Evolutionary conservation across 2,888 invertebrate species (phyloP).

Genomic region (Parelbella ahira): DNA sequence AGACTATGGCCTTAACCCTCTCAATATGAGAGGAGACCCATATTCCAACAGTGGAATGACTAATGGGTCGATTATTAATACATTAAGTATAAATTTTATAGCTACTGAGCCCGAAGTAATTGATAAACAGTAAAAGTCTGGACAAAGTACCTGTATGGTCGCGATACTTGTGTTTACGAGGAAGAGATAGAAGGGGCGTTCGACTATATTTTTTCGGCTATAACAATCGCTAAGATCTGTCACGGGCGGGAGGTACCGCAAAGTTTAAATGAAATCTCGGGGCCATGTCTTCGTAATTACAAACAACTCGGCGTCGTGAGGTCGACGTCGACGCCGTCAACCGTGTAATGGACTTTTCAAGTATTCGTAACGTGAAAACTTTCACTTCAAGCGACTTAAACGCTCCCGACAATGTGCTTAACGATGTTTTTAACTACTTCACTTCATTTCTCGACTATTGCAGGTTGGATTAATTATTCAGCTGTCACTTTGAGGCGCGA

Average conservation of each 20-base stretch:
- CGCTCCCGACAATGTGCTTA: conserved; percentile 73
- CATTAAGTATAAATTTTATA: no score
- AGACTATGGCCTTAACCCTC: no score
- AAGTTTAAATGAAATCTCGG: conserved; percentile 73
- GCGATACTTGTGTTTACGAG: no score
- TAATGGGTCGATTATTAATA: no score
- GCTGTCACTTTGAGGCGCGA: conserved; percentile 37
- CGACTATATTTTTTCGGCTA: no score
- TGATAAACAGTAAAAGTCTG: no score
- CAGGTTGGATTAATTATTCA: conserved; percentile 64
- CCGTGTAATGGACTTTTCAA: conserved; percentile 78
- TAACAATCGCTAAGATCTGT: conserved; percentile 56
- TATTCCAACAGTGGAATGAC: no score
- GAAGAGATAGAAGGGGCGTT: no score
- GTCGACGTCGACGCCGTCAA: conserved; percentile 60
- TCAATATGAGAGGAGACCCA: no score
- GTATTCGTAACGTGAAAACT: conserved; percentile 77
- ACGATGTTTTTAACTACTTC: conserved; percentile 75
- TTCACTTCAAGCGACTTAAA: conserved; percentile 65
- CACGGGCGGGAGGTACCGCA: conserved; percentile 57
- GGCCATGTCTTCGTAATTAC: conserved; percentile 72
- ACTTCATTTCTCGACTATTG: conserved; percentile 55
- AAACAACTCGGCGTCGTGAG: conserved; percentile 63
- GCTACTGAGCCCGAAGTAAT: no score
- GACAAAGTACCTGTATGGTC: no score